A percentile compares a stretch with the other conserved stretches of the same genome.
Evolutionary conservation across 2,113 vertebrate genomes (phyloP).

Genomic region (Phainopepla nitens): DNA sequence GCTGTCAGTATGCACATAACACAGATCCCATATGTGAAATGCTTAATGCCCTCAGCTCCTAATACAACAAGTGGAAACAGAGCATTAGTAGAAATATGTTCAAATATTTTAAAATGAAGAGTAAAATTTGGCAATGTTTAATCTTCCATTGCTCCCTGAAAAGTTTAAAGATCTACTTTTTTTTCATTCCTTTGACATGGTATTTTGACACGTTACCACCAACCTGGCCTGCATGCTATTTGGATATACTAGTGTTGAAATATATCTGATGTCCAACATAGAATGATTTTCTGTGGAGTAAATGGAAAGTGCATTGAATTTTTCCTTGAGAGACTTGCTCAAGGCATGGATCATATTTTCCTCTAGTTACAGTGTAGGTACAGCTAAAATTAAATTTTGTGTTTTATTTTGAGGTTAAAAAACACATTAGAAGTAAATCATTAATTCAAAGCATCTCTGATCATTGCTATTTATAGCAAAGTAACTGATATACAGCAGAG

Average conservation of each 20-base stretch:
- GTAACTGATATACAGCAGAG: not conserved
- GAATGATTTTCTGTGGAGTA: not conserved
- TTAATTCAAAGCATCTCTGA: not conserved
- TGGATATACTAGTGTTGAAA: not conserved
- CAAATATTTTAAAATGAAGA: not conserved
- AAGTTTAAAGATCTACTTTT: not conserved
- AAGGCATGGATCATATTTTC: not conserved
- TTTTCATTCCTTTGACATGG: not conserved
- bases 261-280: not conserved
- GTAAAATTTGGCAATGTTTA: not conserved
- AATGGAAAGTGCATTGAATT: not conserved
- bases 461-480: constrained; percentile 48
- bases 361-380: not conserved
- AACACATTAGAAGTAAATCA: constrained; percentile 37
- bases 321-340: not conserved
- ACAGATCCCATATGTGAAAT: not conserved
- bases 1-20: not conserved
- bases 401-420: constrained; percentile 48
- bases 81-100: not conserved
- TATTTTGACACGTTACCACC: not conserved
- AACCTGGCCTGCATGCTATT: not conserved
- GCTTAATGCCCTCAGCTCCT: not conserved
- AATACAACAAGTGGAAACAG: not conserved
- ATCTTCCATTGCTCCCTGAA: not conserved
- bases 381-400: not conserved